Evolutionary conservation across 2,113 vertebrate genomes (phyloP).

Genomic region (Empidonax traillii): DNA sequence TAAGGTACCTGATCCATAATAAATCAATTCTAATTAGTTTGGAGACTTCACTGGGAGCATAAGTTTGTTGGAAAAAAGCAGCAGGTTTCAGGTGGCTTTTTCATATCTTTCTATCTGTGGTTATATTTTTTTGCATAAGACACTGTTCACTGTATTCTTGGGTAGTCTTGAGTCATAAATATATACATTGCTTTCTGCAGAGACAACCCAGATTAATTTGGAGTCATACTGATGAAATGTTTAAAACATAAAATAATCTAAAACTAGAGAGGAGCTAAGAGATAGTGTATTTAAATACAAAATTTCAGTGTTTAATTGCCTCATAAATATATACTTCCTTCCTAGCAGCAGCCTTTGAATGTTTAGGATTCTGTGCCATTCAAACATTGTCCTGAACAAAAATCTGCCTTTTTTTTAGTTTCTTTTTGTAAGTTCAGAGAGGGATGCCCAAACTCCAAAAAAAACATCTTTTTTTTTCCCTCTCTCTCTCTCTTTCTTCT

Average conservation of each 20-base stretch:
- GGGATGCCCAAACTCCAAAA: not conserved
- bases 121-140: conserved; percentile 26
- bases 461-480: not conserved
- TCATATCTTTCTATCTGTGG: conserved; percentile 33
- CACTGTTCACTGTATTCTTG: not conserved
- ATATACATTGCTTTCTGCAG: not conserved
- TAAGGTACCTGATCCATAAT: conserved; percentile 97
- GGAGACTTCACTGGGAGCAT: conserved; percentile 76
- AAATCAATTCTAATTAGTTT: conserved; percentile 99
- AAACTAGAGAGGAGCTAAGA: not conserved
- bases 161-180: not conserved
- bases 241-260: not conserved
- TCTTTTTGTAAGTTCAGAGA: not conserved
- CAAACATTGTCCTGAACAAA: not conserved
- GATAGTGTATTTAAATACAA: not conserved
- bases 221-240: not conserved
- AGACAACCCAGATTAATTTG: not conserved
- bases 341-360: not conserved
- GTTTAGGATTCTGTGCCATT: not conserved
- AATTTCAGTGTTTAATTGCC: not conserved
- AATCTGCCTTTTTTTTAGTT: not conserved
- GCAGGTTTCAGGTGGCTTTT: conserved; percentile 65
- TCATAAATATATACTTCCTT: not conserved
- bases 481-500: too few species aligned
- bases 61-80: conserved; percentile 74